These are phyloP conservation scores for Apodemus agrarius DNA, from an alignment of 2,797 vertebrate species.

Conservation along the genomic window DNA sequence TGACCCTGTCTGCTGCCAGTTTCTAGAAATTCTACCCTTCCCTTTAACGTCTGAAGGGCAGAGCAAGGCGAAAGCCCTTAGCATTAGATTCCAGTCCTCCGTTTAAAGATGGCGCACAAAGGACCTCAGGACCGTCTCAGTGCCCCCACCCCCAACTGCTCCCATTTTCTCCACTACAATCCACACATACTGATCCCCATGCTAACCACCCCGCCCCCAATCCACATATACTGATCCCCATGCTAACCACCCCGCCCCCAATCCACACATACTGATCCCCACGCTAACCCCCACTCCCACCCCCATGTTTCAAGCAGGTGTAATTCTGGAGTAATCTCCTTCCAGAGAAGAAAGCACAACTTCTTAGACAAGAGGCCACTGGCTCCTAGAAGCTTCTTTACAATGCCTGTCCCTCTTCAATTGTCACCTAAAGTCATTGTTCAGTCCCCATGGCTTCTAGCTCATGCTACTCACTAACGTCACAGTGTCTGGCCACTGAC, in stretches of 20 bases:
- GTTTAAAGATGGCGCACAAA: constrained; percentile 11
- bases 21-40: constrained; percentile 31
- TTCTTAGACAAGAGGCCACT: not conserved
- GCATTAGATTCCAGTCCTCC: constrained; percentile 22
- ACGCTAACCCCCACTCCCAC: too few relatives aligned
- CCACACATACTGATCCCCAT: not conserved
- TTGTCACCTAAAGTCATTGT: not conserved
- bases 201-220: not conserved
- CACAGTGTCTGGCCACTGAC: not conserved
- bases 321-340: not conserved
- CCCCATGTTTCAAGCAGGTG: not conserved
- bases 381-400: constrained; percentile 5
- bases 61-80: constrained; percentile 27
- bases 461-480: not conserved
- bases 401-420: not conserved
- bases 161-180: not conserved
- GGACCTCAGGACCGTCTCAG: not conserved
- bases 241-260: not conserved
- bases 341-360: not conserved
- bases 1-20: not conserved
- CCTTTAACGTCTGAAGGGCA: constrained; percentile 16
- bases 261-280: not conserved
- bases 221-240: not conserved
- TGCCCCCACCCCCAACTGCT: not conserved
- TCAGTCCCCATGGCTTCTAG: accelerated